phyloP scores from a whole-genome alignment of 2,113 vertebrate species.

The Marmota monax region DNA sequence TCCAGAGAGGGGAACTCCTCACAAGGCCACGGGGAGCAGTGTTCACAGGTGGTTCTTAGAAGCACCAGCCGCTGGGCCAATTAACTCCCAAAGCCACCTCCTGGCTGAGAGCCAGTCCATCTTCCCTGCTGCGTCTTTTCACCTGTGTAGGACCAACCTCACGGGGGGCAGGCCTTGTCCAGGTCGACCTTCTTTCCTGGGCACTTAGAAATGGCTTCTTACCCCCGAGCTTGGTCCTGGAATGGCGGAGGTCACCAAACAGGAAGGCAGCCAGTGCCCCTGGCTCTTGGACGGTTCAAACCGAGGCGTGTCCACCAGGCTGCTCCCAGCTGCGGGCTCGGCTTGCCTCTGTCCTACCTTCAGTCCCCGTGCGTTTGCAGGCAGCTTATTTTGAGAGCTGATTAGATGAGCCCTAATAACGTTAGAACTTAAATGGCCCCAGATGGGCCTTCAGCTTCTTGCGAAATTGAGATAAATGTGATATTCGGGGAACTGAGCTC shows the following conservation, averaged over 20 bases:
- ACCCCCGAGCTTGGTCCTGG: background rate
- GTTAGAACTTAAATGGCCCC: slow-evolving; percentile 82
- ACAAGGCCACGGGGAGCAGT: background rate
- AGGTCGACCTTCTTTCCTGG: background rate
- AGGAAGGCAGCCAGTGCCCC: background rate
- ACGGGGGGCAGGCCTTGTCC: background rate
- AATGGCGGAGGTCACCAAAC: background rate
- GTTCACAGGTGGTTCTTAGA: background rate
- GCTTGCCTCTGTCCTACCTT: background rate
- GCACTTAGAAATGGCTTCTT: background rate
- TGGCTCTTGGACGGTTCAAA: background rate
- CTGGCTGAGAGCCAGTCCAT: background rate
- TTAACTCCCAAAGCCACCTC: slow-evolving; percentile 33
- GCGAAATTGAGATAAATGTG: slow-evolving; percentile 84
- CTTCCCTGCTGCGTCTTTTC: slow-evolving; percentile 28
- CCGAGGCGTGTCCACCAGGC: background rate
- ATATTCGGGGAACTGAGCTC: slow-evolving; percentile 79
- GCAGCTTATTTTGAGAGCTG: slow-evolving; percentile 80
- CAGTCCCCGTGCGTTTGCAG: slow-evolving; percentile 47
- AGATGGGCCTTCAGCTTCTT: slow-evolving; percentile 80
- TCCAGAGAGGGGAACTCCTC: background rate
- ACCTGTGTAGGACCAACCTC: background rate
- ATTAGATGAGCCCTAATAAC: slow-evolving; percentile 83
- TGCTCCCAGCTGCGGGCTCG: background rate
- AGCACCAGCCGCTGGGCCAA: background rate